Evolutionary conservation across 2,888 invertebrate species (phyloP), one percentile per base, ranked within the genome.

Genomic region (Ectropis crepuscularia): DNA sequence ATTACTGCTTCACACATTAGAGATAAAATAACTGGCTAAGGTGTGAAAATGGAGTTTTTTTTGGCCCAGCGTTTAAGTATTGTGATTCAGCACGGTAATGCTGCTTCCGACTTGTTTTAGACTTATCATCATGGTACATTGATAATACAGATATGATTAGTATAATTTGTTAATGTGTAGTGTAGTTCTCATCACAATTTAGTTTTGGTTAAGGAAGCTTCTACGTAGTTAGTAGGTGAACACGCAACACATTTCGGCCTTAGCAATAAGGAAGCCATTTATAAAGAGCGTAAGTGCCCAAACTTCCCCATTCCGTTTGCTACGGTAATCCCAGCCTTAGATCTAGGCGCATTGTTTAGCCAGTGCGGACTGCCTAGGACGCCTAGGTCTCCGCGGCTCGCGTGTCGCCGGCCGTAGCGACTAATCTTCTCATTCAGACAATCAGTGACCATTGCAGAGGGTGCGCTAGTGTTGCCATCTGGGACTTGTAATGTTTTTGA

Each of bases 401-500:
- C 79, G 77, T 77, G 76, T 68, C 72, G 53, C 45, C 60, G 67
- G 69, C 70, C 66, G 72, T 76, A 75, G 74, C 73, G 74, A 73
- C 67, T 78, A 80, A 80, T 80, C 76, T 77, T 80, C 78, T 78
- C 77, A 80, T 80, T 79, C 75, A 76, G 74, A 53, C 77, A 80
- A 80, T 80, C 76, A 77, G 72, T 63, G 11, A 57, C 63, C 57
- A 68, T 65, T 59, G 50, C 54, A 51, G 62, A 72, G 73, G 71
- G 74, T 72, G 73, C 73, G 70, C 72, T 42, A 66, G 69, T 62
- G 74, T 73, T 71, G 76, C 63, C 39, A 45, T 53, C 37, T 51
- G 55, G 28, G 45, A 53, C 38, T 28, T 28, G 16, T 28, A 12
- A 41, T 53, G 11, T 7, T 11, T 41, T 41, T 36, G 45, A 28